Evolutionary conservation across 1,140 invertebrate genomes (phyloP), one percentile per base, ranked within the genome.

Genomic region (Sinonovacula constricta): DNA sequence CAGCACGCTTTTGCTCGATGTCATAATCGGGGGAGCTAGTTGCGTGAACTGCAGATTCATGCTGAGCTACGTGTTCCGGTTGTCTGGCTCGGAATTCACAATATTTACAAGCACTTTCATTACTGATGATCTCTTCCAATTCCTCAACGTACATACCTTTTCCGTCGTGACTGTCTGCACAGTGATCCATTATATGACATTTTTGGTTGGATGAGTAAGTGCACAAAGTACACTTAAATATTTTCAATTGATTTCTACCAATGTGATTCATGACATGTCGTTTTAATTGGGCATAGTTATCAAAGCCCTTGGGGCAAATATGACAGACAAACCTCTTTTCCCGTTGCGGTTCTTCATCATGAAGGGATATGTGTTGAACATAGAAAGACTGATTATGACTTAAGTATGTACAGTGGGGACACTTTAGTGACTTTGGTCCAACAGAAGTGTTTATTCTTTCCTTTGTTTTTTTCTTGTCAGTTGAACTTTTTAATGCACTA

Each of bases 151-250:
- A 78, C 26, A 53, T 30, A 10, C 51, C 28, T n/a, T n/a, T n/a
- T 31, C 34, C 33, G 3, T 31, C 22, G 53, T 78, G 75, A 30
- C 28, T 65, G 59, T 78, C 75, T 34, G 30, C 15, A 24, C 54
- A 56, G 63, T 78, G 75, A 31, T 78, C 75, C 54, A 69, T 78
- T 14, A 78, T 78, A 24, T 69, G 65, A 62, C 45, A 54, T 51
- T 70, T 78, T 28, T 69, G 65, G 33, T 78, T 78, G 12, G 75
- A 51, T 31, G 4, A 26, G 39, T 34, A 78, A 14, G 66, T n/a
- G 70, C 75, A 78, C 18, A 45, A 12, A 10, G 51, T 63, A 33
- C 75, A 78, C 18, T n/a, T n/a, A 18, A 60, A 69, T 3, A 70
- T n/a, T 28, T 78, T 78, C 12, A 78, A 36, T 10, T 59, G 26